Evolutionary conservation across 2,113 vertebrate species (phyloP), one percentile per base, ranked within the genome.

Genomic region (Chionomys nivalis): DNA sequence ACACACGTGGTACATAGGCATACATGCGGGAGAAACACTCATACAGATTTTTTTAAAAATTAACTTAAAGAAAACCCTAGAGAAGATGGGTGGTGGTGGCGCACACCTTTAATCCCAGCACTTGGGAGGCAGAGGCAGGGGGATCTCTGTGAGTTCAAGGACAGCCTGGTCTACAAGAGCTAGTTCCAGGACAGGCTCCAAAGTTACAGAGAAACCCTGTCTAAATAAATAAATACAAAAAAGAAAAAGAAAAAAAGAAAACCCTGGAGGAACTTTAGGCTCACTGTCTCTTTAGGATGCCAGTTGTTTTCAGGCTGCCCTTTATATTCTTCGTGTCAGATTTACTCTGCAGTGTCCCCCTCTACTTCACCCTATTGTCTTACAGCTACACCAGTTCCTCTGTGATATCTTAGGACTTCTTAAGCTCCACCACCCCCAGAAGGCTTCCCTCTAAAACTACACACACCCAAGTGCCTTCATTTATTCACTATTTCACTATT

Each of bases 351-450:
- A 49, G 6, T 70, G 2, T 47, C 72, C 78, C 86, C 61, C 75
- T 95, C 55, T 89, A 23, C 87, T 49, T 96, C 23, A 58, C 55
- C 55, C 65, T 76, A 9, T 42, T 92, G 55, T 52, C 21, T 4
- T 39, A 91, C 66, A 90, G 36, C 65, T 75, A 42, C 1, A 17
- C 19, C 16, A 16, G 12, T 94, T 72, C 66, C 49, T 55, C 72
- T 75, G 72, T 52, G 47, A 94, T 95, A 87, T 49, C 87, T 95
- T 19, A 83, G 39, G 83, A 16, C 17, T 77, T 63, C 85, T 91
- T 68, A 91, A 78, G 87, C 87, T 70, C 0, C 12, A 24, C 77
- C 72, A 63, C 86, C 63, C 52, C 47, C 70, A n/a, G 85, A 88
- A 94, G 55, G 28, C 61, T n/a, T 92, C 44, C 63, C 79, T 83